phyloP scores from a whole-genome alignment of 2,113 vertebrate genomes.

The Syrmaticus mikado region DNA sequence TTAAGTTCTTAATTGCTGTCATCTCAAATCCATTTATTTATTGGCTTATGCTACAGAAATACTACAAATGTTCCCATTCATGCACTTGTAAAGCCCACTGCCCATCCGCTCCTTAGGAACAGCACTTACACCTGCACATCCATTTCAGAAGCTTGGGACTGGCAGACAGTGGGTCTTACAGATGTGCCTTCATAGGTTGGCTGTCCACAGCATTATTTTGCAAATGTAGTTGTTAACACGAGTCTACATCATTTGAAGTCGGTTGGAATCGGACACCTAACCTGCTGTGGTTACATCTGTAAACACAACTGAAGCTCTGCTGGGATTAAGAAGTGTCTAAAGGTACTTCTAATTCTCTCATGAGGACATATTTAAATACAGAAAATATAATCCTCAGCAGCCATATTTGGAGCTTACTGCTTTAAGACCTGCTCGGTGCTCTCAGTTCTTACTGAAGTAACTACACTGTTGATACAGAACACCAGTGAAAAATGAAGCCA shows the following conservation, averaged over 20 bases:
- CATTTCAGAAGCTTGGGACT: rapidly evolving
- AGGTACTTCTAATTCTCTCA: neutral
- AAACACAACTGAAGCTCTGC: neutral
- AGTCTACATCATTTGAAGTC: rapidly evolving
- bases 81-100: neutral
- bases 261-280: neutral
- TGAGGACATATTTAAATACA: neutral
- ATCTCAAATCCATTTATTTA: neutral
- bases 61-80: neutral
- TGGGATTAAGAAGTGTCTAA: neutral
- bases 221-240: rapidly evolving
- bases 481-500: neutral
- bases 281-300: neutral
- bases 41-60: neutral
- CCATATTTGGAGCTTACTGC: neutral
- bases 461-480: neutral
- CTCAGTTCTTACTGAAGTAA: neutral
- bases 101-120: neutral
- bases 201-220: neutral
- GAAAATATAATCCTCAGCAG: neutral
- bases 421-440: neutral
- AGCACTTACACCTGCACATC: rapidly evolving
- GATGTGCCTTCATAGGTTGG: rapidly evolving
- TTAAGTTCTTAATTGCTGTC: neutral
- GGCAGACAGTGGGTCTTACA: neutral